Evolutionary conservation across 37 sponge, comb jelly and placozoan genomes (phyloP).

Genomic region (Oscarella lobularis): DNA sequence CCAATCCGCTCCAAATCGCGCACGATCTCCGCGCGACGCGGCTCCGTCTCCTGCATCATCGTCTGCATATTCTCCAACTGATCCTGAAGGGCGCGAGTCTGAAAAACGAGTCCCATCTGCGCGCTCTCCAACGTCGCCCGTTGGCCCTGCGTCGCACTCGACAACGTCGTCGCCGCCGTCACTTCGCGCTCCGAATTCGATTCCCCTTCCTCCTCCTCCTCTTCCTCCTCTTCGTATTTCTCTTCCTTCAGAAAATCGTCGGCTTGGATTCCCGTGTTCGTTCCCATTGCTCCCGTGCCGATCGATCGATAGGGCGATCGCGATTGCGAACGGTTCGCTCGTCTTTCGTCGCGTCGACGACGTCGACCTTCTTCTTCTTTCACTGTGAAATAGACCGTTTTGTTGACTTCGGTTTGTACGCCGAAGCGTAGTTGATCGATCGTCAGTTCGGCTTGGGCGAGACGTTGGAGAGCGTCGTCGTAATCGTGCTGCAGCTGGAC

Average conservation of each 20-base stretch:
- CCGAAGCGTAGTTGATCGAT: slow-evolving; percentile 48
- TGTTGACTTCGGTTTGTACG: background rate
- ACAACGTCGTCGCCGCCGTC: background rate
- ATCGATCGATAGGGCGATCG: too few relatives aligned
- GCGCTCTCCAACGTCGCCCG: background rate
- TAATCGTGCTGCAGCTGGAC: slow-evolving; percentile 24
- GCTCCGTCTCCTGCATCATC: background rate
- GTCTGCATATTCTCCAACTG: background rate
- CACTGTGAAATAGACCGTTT: background rate
- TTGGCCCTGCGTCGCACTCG: background rate
- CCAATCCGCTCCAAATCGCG: background rate
- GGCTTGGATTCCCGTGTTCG: too few relatives aligned
- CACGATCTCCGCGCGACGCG: background rate
- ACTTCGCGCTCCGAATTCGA: background rate
- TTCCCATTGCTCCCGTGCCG: background rate
- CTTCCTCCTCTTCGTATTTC: background rate
- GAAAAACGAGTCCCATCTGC: background rate
- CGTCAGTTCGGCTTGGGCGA: slow-evolving; percentile 51
- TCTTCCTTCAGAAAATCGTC: too few relatives aligned
- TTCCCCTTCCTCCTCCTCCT: background rate
- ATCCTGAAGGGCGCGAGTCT: background rate
- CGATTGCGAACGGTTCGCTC: too few relatives aligned
- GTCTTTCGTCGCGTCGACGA: background rate
- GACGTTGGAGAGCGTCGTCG: background rate
- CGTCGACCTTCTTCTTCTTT: background rate